Conservation (phyloP, 2,888 invertebrate species). For the Scaptomyza cyrtandrae region DNA sequence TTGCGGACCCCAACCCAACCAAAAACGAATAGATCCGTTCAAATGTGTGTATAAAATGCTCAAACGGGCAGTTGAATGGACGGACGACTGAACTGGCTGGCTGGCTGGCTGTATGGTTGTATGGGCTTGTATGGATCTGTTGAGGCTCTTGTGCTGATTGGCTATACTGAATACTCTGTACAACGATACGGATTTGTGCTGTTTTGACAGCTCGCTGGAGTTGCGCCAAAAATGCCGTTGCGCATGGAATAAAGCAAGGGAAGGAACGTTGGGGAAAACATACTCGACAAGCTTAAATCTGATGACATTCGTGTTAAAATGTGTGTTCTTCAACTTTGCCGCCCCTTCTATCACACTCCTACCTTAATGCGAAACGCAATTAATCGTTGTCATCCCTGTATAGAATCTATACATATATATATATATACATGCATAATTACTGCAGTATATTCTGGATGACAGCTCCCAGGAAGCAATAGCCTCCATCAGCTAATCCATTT, state of each 20-base stretch:
- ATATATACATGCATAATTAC: conserved; percentile 4
- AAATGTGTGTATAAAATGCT: conserved; percentile 21
- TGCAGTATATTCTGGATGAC: conserved; percentile 12
- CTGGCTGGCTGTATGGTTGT: conserved; percentile 12
- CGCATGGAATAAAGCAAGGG: conserved; percentile 31
- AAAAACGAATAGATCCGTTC: neutral
- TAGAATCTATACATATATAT: neutral
- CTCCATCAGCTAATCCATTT: neutral
- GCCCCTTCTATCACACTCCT: neutral
- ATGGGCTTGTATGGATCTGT: conserved; percentile 2
- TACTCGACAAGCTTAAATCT: conserved; percentile 38
- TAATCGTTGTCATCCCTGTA: conserved; percentile 28
- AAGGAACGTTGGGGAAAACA: neutral
- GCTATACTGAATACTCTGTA: conserved; percentile 13
- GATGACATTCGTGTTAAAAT: conserved; percentile 48
- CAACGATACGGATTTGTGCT: conserved; percentile 69
- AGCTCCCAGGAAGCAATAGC: conserved; percentile 6
- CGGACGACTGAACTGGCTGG: conserved; percentile 22
- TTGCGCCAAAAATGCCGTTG: conserved; percentile 66
- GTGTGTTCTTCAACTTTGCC: conserved; percentile 1
- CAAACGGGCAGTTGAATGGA: conserved; percentile 27
- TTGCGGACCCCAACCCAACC: neutral
- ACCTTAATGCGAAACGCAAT: conserved; percentile 34
- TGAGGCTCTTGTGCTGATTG: neutral
- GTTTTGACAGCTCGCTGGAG: conserved; percentile 70